phyloP scores from a whole-genome alignment of 1,140 invertebrate species.

The Episyrphus balteatus region DNA sequence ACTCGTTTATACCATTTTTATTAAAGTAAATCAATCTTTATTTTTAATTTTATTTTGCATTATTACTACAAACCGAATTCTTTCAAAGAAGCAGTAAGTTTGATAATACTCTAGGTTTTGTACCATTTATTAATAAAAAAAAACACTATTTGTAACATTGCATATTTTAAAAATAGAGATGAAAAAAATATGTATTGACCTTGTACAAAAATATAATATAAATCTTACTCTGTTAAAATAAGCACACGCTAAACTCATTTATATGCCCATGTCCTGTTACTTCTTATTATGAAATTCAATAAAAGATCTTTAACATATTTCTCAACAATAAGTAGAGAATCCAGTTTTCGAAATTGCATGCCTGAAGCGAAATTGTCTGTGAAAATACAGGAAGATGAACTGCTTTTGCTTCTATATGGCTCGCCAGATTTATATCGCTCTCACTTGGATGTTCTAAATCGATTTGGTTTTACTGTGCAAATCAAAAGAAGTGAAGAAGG shows the following conservation, averaged over 20 bases:
- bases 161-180: too few species aligned
- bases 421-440: constrained; percentile 39
- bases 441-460: constrained; percentile 46
- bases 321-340: constrained; percentile 55
- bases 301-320: constrained; percentile 49
- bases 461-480: constrained; percentile 54
- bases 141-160: too few species aligned
- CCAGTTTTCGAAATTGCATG: constrained; percentile 48
- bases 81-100: too few species aligned
- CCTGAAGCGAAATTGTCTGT: constrained; percentile 17
- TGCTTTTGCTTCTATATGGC: constrained; percentile 30
- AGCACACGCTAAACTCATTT: constrained; percentile 77
- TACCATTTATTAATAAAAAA: too few species aligned
- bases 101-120: too few species aligned
- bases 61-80: too few species aligned
- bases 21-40: too few species aligned
- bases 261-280: constrained; percentile 70
- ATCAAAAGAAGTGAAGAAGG: constrained; percentile 74
- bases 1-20: too few species aligned
- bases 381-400: neutral
- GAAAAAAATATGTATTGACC: too few species aligned
- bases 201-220: too few species aligned
- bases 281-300: constrained; percentile 63
- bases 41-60: too few species aligned
- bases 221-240: constrained; percentile 68